These are phyloP conservation scores for Cyclophora albipunctata DNA, from an alignment of 2,888 invertebrate genomes.

Conservation along the genomic window DNA sequence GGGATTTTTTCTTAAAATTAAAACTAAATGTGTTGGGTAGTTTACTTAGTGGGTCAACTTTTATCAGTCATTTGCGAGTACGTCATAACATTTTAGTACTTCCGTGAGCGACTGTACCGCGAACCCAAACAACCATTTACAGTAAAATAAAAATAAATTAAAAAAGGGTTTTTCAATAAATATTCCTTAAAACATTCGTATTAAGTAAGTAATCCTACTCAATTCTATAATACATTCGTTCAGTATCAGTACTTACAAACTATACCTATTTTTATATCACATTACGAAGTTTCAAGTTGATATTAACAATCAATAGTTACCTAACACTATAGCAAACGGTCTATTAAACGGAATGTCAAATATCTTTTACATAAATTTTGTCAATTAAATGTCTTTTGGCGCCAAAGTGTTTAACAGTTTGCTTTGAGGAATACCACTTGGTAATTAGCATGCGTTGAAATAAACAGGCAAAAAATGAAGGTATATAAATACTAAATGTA, in stretches of 20 bases:
- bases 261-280: constrained; percentile 67
- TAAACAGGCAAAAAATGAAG: constrained; percentile 28
- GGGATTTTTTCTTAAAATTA: constrained; percentile 37
- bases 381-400: no score
- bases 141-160: constrained; percentile 46
- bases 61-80: constrained; percentile 3
- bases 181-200: constrained; percentile 40
- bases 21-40: constrained; percentile 27
- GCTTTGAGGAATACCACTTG: no score
- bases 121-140: constrained; percentile 22
- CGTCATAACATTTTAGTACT: no score
- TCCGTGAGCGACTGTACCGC: no score
- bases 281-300: constrained; percentile 62
- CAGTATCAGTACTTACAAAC: constrained; percentile 44
- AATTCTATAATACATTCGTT: constrained; percentile 39
- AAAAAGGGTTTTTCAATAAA: constrained; percentile 50
- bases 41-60: no score
- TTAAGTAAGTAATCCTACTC: constrained; percentile 32
- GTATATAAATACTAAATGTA: constrained; percentile 30
- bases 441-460: background rate
- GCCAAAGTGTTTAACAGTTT: no score
- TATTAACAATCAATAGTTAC: constrained; percentile 52
- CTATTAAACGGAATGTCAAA: constrained; percentile 40
- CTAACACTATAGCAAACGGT: constrained; percentile 43
- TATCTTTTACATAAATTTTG: no score